Conservation (phyloP, 2,797 vertebrate species). For the Micropoecilia bifurca region DNA sequence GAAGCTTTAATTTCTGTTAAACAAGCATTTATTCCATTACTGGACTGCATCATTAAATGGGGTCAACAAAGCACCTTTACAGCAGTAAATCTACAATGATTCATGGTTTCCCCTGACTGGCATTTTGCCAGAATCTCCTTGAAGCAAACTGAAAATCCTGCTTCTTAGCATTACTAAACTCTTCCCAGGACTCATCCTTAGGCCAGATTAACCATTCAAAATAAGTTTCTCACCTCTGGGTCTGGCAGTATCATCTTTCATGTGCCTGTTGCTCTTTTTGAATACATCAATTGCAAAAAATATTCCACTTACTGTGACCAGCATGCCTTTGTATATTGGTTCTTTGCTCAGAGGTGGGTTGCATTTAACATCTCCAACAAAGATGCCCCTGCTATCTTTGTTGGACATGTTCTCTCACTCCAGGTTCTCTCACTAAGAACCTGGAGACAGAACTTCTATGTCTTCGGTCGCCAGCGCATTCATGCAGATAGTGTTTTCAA, state of each 20-base stretch:
- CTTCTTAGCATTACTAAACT: neutral
- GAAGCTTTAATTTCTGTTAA: neutral
- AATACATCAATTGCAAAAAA: neutral
- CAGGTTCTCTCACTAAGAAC: neutral
- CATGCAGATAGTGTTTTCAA: neutral
- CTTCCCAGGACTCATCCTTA: neutral
- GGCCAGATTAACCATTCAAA: neutral
- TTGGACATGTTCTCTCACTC: no score
- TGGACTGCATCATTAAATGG: neutral
- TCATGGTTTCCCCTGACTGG: neutral
- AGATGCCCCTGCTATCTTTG: neutral
- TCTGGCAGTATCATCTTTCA: neutral
- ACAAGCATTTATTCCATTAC: neutral
- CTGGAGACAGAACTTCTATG: neutral
- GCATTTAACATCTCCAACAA: neutral
- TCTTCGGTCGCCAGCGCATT: neutral
- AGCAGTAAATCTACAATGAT: neutral
- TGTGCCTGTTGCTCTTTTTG: neutral
- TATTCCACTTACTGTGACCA: neutral
- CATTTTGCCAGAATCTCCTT: constrained; percentile 1
- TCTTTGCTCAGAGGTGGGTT: neutral
- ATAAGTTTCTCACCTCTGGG: neutral
- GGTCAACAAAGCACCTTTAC: neutral
- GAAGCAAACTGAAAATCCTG: neutral
- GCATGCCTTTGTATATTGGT: neutral